Base-by-base conservation (phyloP, 2,888 invertebrate genomes). In the Antitype chi region DNA sequence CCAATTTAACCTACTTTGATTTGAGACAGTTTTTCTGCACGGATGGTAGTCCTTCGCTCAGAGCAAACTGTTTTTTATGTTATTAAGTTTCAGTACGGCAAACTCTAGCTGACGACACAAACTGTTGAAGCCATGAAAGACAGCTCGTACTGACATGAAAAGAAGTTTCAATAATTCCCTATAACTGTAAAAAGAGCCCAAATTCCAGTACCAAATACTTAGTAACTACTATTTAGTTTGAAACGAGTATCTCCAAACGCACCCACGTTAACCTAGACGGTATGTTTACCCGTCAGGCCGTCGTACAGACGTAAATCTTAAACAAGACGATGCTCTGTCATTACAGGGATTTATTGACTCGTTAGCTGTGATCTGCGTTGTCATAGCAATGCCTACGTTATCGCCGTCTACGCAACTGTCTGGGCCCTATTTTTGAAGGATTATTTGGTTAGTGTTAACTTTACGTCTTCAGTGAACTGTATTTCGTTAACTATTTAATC, bases 291-390 rank as follows among this genome's bases (percentile, higher is more conserved):
- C 81, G 67, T 75, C 75, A 71, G 81, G 75, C 23, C 81, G 67
- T 75, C 75, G 69, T 25, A 38, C 62, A 32, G 53, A 70, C 86
- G 52, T 80, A 85, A 87, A 88, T 82, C 83, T 73, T 63, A 74
- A 67, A 62, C 75, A 76, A 75, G 63, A 76, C 80, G 78, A 78
- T 74, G 59, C 60, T 68, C 84, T 85, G 85, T 87, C 88, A 88
- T 88, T 86, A 81, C 80, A 3, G 9, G 43, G 76, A 86, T 86
- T 87, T 87, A 88, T 87, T 78, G 88, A 81, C 77, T 85, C 81
- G 72, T 81, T 67, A 68, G 78, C 60, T 67, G 68, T 81, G 87
- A 87, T 87, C 80, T 85, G 82, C 82, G 74, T 70, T 87, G 84
- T 88, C 87, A 88, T 87, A 80, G 70, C 78, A 74, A 81, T 73